A percentile compares a stretch with the other conserved stretches of the same genome.
Conservation (phyloP, 1,140 invertebrate genomes). For the Panulirus ornatus region DNA sequence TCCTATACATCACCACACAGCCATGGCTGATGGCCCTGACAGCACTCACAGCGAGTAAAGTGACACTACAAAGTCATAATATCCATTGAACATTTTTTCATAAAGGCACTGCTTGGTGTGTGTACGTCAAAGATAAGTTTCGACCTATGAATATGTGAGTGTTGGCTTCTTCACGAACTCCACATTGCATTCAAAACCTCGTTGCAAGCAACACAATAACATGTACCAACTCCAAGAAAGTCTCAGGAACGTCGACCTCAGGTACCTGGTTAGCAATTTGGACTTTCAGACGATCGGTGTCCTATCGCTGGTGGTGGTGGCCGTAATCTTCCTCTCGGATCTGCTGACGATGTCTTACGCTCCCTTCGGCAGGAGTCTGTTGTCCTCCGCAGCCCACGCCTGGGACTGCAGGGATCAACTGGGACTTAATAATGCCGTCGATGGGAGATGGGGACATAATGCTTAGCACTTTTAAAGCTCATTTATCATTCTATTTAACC, state of each 20-base stretch:
- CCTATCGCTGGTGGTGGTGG: constrained; percentile 1
- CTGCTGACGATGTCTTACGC: constrained; percentile 31
- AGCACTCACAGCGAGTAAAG: too few species aligned
- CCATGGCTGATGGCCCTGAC: too few species aligned
- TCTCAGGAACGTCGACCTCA: constrained; percentile 15
- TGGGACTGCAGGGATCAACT: constrained; percentile 16
- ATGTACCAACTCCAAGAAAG: constrained; percentile 40
- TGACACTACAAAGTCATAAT: too few species aligned
- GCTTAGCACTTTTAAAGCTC: not conserved
- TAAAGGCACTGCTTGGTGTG: not conserved
- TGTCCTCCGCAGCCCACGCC: constrained; percentile 34
- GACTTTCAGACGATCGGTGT: constrained; percentile 31
- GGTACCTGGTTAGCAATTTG: constrained; percentile 18
- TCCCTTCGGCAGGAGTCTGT: constrained; percentile 30
- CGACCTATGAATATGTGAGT: not conserved
- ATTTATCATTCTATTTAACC: too few species aligned
- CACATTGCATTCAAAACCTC: not conserved
- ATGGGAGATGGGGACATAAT: constrained; percentile 5
- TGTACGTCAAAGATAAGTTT: not conserved
- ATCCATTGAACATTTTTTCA: not conserved
- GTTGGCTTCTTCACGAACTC: not conserved
- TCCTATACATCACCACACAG: not conserved
- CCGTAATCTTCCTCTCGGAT: constrained; percentile 23
- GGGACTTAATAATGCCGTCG: not conserved
- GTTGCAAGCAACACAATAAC: not conserved